A percentile compares a stretch with the other conserved stretches of the same genome.
phyloP scores from a whole-genome alignment of 2,888 invertebrate species.

The Ormia ochracea region DNA sequence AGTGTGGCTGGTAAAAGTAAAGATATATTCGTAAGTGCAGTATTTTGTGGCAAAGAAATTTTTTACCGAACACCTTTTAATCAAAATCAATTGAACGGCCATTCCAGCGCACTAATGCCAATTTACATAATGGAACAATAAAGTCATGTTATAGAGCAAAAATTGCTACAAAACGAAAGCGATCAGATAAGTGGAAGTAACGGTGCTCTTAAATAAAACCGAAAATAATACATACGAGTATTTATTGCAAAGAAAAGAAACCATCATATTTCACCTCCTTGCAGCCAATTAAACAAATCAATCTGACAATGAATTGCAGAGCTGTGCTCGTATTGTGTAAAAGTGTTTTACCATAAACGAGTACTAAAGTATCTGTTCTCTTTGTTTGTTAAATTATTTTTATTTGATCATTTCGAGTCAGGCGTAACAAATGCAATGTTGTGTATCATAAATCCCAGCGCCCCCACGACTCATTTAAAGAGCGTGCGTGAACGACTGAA shows the following conservation, averaged over 20 bases:
- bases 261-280: conserved; percentile 60
- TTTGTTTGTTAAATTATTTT: conserved; percentile 43
- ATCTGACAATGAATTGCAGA: conserved; percentile 61
- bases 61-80: no score
- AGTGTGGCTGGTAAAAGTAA: no score
- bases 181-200: neutral
- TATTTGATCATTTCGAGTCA: conserved; percentile 55
- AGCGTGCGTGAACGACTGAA: conserved; percentile 52
- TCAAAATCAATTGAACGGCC: neutral
- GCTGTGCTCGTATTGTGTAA: conserved; percentile 40
- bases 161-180: neutral
- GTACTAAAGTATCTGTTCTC: neutral
- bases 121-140: conserved; percentile 29
- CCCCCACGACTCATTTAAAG: conserved; percentile 20
- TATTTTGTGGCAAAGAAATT: no score
- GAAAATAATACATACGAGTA: conserved; percentile 12
- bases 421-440: conserved; percentile 60
- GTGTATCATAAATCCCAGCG: conserved; percentile 54
- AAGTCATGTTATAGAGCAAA: neutral
- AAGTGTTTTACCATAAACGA: conserved; percentile 24
- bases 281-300: conserved; percentile 66
- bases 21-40: no score
- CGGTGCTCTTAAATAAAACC: conserved; percentile 19
- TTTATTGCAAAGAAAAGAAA: conserved; percentile 32
- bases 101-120: neutral